These are phyloP conservation scores for Perizoma affinitatum DNA, from an alignment of 2,888 invertebrate species.

Conservation along the genomic window DNA sequence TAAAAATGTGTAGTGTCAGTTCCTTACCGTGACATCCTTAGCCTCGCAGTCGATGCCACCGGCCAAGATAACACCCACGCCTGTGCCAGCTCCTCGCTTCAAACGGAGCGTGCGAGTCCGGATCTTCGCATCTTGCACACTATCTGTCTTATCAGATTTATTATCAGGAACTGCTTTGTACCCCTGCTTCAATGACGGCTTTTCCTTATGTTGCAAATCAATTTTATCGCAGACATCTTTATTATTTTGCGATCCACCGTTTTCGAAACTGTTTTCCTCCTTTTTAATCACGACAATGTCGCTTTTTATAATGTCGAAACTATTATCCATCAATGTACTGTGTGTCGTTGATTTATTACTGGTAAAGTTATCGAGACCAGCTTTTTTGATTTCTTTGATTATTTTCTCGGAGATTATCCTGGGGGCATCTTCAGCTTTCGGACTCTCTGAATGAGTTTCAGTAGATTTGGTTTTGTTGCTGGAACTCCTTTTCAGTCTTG, in stretches of 20 bases:
- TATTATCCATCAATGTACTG: conserved; percentile 45
- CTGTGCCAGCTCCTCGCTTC: conserved; percentile 79
- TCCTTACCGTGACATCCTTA: conserved; percentile 93
- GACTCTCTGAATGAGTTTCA: conserved; percentile 57
- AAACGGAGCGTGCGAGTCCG: conserved; percentile 64
- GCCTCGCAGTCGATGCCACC: conserved; percentile 96
- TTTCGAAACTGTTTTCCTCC: conserved; percentile 46
- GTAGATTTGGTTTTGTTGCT: conserved; percentile 68
- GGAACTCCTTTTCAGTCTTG: conserved; percentile 74
- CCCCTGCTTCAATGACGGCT: conserved; percentile 37
- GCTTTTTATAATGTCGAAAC: conserved; percentile 42
- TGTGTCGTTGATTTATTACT: conserved; percentile 39
- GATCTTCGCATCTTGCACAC: conserved; percentile 48
- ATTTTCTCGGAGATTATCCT: conserved; percentile 66
- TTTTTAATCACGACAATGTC: conserved; percentile 41
- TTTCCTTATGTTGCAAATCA: conserved; percentile 42
- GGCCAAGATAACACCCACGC: conserved; percentile 93
- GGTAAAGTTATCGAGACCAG: conserved; percentile 60
- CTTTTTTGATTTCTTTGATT: conserved; percentile 67
- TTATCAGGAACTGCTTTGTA: conserved; percentile 38
- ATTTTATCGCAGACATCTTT: conserved; percentile 39
- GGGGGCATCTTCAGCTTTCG: conserved; percentile 66
- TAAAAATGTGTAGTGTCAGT: background rate
- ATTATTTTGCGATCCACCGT: conserved; percentile 42
- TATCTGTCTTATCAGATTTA: conserved; percentile 45